Evolutionary conservation across 2,888 invertebrate species (phyloP).

Genomic region (Cryptocephalus moraei): DNA sequence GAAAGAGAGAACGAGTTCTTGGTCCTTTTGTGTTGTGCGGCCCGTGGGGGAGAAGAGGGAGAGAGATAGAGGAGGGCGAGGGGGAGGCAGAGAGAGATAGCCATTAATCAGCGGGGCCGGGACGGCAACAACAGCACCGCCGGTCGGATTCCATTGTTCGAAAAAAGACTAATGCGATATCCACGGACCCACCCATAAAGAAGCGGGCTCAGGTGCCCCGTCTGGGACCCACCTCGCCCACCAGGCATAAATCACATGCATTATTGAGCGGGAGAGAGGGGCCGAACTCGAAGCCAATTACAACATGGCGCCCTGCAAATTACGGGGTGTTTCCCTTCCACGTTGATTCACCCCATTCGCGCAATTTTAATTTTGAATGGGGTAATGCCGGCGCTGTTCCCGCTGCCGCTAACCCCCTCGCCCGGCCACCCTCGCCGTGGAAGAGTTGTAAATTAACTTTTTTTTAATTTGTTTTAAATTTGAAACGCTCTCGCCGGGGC

Average conservation of each 20-base stretch:
- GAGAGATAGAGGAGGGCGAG: constrained; percentile 15
- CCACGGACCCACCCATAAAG: constrained; percentile 26
- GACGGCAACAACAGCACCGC: constrained; percentile 18
- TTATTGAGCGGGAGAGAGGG: constrained; percentile 33
- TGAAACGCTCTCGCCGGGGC: constrained; percentile 16
- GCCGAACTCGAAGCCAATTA: constrained; percentile 29
- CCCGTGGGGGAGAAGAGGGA: too few relatives aligned
- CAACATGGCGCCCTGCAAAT: constrained; percentile 29
- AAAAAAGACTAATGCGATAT: constrained; percentile 27
- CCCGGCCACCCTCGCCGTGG: constrained; percentile 8
- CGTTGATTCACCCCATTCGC: constrained; percentile 23
- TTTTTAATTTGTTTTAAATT: constrained; percentile 32
- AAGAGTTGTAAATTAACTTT: constrained; percentile 16
- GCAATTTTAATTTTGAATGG: constrained; percentile 27
- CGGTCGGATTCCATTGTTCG: constrained; percentile 28
- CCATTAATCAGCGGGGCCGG: constrained; percentile 26
- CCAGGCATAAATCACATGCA: constrained; percentile 33
- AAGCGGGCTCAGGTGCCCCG: constrained; percentile 23
- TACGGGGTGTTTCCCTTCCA: constrained; percentile 15
- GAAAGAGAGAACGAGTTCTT: too few relatives aligned
- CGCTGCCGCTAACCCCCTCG: too few relatives aligned
- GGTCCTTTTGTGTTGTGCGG: too few relatives aligned
- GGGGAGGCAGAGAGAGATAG: too few relatives aligned
- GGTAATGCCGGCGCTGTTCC: constrained; percentile 3
- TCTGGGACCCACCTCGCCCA: constrained; percentile 26